Evolutionary conservation across 2,888 invertebrate species (phyloP).

Genomic region (Agelastica alni): DNA sequence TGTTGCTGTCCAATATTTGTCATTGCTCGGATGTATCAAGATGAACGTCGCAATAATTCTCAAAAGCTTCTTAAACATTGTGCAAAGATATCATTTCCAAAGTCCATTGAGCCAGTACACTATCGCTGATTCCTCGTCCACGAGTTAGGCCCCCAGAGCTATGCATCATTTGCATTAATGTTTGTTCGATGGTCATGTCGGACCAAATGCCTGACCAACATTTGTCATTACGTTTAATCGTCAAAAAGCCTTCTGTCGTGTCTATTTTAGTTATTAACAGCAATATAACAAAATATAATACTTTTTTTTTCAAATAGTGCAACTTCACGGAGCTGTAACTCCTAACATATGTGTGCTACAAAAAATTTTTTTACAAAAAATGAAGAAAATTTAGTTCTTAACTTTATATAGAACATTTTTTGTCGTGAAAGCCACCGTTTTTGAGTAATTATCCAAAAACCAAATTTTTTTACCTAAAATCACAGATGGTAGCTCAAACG

Average conservation of each 20-base stretch:
- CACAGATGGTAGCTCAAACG: not conserved
- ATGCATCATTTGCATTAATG: conserved; percentile 42
- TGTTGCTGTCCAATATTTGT: too few species aligned
- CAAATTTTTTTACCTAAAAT: not conserved
- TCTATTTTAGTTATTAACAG: too few species aligned
- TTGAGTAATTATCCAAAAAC: not conserved
- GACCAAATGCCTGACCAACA: too few species aligned
- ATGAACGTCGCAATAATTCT: conserved; percentile 34
- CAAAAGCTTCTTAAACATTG: too few species aligned
- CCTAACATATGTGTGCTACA: not conserved
- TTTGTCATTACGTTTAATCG: conserved; percentile 36
- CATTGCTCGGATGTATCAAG: conserved; percentile 34
- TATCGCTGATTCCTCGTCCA: conserved; percentile 36
- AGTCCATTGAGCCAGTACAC: conserved; percentile 27
- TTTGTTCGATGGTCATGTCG: conserved; percentile 41
- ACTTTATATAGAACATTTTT: too few species aligned
- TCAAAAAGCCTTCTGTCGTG: conserved; percentile 40
- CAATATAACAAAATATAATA: not conserved
- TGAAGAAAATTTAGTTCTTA: too few species aligned
- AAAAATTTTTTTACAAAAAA: not conserved
- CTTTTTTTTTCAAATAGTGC: not conserved
- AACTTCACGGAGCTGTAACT: not conserved
- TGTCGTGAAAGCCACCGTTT: not conserved
- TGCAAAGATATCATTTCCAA: conserved; percentile 15
- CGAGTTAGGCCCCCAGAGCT: conserved; percentile 27